Evolutionary conservation across 2,888 invertebrate species (phyloP).

Genomic region (Chloromyia formosa): DNA sequence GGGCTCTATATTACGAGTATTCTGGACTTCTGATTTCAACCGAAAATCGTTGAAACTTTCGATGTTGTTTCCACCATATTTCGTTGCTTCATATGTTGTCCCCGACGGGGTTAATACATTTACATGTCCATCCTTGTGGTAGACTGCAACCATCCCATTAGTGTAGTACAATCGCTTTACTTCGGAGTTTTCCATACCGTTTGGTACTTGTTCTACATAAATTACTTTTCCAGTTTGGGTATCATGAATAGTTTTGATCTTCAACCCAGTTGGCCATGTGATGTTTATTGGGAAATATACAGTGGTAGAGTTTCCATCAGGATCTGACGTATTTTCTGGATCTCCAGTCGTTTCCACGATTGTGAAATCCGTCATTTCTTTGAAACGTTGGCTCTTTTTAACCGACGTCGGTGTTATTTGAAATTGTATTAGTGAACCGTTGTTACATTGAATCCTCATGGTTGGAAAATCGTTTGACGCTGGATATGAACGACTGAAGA

Average conservation of each 20-base stretch:
- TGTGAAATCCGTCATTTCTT: not conserved
- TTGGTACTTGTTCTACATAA: constrained; percentile 35
- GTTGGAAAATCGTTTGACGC: not conserved
- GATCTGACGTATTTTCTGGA: no score
- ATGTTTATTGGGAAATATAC: not conserved
- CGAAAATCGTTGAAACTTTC: no score
- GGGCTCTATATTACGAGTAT: no score
- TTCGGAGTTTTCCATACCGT: constrained; percentile 8
- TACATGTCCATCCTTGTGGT: constrained; percentile 10
- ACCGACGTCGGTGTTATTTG: not conserved
- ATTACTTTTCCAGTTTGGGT: not conserved
- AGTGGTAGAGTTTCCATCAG: no score
- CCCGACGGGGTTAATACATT: constrained; percentile 38
- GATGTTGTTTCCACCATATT: no score
- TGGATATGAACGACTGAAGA: constrained; percentile 18
- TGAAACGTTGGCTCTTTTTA: not conserved
- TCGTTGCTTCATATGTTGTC: constrained; percentile 29
- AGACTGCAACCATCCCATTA: constrained; percentile 39
- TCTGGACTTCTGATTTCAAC: no score
- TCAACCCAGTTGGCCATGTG: constrained; percentile 44
- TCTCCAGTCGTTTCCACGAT: no score
- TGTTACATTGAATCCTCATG: constrained; percentile 22
- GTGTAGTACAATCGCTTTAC: constrained; percentile 36
- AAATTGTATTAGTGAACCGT: not conserved
- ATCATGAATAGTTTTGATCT: constrained; percentile 26